Evolutionary conservation across 2,113 vertebrate species (phyloP).

Genomic region (Cichladusa arquata): DNA sequence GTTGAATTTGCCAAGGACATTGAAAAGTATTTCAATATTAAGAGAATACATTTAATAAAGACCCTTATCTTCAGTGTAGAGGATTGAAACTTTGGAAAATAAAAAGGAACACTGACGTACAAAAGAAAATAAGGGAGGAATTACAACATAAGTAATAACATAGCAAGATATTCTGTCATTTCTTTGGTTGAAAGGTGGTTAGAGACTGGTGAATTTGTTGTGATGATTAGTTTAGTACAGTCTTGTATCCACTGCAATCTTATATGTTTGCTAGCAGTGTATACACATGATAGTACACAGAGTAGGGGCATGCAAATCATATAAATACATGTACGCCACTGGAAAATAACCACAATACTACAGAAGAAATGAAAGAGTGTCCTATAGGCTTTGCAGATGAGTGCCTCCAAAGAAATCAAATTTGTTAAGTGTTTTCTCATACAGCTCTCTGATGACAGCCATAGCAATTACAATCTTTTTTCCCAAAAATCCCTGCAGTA

Average conservation of each 20-base stretch:
- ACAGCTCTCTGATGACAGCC: background rate
- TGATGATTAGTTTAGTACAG: background rate
- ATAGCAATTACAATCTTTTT: background rate
- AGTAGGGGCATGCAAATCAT: background rate
- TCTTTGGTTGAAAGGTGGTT: background rate
- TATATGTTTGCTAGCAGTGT: background rate
- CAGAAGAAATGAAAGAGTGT: background rate
- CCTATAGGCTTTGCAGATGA: background rate
- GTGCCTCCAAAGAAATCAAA: background rate
- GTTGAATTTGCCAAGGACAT: background rate
- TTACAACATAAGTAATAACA: background rate
- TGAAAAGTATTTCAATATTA: background rate
- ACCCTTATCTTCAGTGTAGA: background rate
- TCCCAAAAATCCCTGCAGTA: accelerated
- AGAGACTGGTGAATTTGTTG: background rate
- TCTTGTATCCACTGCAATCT: background rate
- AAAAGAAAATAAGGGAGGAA: background rate
- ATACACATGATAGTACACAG: too few species aligned
- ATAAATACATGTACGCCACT: background rate
- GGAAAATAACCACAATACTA: background rate
- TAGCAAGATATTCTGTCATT: background rate
- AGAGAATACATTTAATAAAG: background rate
- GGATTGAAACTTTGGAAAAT: background rate
- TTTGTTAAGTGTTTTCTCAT: background rate
- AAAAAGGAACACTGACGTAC: background rate